phyloP scores from a whole-genome alignment of 1,140 invertebrate species.

The Drosophila arizonae region DNA sequence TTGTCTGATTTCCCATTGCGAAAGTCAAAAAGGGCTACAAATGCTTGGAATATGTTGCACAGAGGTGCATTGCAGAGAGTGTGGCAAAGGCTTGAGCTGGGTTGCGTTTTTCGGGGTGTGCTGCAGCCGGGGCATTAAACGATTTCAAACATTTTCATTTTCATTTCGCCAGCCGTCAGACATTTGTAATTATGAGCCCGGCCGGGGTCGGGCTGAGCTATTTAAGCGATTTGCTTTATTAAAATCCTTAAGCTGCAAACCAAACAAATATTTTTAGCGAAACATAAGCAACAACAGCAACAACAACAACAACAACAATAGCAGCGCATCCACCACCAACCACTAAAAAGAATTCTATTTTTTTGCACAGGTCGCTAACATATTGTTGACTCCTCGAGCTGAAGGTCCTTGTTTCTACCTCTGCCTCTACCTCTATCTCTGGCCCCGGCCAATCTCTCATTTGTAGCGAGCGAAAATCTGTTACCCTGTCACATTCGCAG shows the following conservation, averaged over 20 bases:
- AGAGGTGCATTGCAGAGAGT: slow-evolving; percentile 20
- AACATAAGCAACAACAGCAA: no score
- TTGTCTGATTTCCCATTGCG: slow-evolving; percentile 23
- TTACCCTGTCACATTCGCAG: slow-evolving; percentile 60
- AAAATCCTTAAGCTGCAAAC: slow-evolving; percentile 54
- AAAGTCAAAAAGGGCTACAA: slow-evolving; percentile 59
- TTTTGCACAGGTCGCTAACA: slow-evolving; percentile 40
- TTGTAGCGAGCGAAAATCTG: slow-evolving; percentile 48
- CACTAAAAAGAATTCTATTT: slow-evolving; percentile 10
- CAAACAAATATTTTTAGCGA: slow-evolving; percentile 59
- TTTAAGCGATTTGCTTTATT: slow-evolving; percentile 75
- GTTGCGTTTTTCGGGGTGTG: neutral
- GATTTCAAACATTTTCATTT: slow-evolving; percentile 51
- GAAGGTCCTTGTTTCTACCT: slow-evolving; percentile 15
- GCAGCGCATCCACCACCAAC: slow-evolving; percentile 33
- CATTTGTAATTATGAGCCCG: slow-evolving; percentile 57
- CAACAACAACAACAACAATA: no score
- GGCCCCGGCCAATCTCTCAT: slow-evolving; percentile 11
- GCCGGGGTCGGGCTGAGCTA: slow-evolving; percentile 43
- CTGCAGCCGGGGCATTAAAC: slow-evolving; percentile 1
- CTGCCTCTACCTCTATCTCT: neutral
- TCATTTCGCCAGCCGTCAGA: slow-evolving; percentile 32
- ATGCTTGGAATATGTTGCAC: neutral
- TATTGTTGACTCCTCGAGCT: slow-evolving; percentile 28
- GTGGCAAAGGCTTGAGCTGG: slow-evolving; percentile 4